Conservation (phyloP, 2,113 vertebrate genomes). For the Cyrtonyx montezumae region DNA sequence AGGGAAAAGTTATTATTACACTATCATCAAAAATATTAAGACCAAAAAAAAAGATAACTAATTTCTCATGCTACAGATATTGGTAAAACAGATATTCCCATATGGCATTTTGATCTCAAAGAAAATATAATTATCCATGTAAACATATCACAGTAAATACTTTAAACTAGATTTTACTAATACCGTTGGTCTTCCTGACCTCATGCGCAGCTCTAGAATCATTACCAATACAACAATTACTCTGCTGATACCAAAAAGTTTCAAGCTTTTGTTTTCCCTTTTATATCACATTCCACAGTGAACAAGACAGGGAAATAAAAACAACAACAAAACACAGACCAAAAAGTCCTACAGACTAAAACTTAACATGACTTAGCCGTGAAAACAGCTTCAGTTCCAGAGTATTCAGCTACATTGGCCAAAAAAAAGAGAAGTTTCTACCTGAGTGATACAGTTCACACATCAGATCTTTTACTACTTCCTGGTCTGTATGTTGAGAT, state of each 20-base stretch:
- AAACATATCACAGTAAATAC: background rate
- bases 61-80: background rate
- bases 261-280: background rate
- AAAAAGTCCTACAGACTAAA: background rate
- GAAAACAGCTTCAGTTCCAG: background rate
- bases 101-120: background rate
- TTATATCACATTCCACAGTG: background rate
- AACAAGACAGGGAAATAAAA: background rate
- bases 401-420: background rate
- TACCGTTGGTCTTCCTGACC: background rate
- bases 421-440: background rate
- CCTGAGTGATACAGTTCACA: background rate
- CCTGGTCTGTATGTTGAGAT: background rate
- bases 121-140: background rate
- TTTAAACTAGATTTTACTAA: background rate
- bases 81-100: background rate
- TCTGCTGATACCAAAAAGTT: background rate
- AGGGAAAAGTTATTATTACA: background rate
- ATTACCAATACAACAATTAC: background rate
- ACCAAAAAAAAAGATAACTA: too few species aligned
- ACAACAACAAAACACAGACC: background rate
- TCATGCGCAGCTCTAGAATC: background rate
- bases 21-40: background rate
- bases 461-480: background rate
- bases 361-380: background rate